Evolutionary conservation across 1,140 invertebrate genomes (phyloP).

Genomic region (Anagrus nilaparvatae): DNA sequence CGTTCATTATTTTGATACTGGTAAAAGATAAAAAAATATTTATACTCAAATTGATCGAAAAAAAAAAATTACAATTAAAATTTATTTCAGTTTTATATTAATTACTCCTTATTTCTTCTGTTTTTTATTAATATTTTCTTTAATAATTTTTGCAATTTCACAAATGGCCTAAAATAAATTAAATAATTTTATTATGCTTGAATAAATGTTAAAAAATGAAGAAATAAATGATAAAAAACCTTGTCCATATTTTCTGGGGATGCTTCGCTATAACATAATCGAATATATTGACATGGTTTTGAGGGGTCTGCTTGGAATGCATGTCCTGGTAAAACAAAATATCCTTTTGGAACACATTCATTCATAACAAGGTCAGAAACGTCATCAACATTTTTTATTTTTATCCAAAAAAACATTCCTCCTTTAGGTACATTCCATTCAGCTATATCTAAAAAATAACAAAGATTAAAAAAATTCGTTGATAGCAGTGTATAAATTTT

Average conservation of each 20-base stretch:
- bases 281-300: constrained; percentile 37
- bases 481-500: no score
- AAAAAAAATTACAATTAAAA: no score
- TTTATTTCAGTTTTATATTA: no score
- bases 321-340: constrained; percentile 44
- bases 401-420: constrained; percentile 54
- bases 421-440: constrained; percentile 46
- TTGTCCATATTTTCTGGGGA: constrained; percentile 41
- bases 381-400: constrained; percentile 38
- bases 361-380: constrained; percentile 40
- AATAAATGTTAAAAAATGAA: no score
- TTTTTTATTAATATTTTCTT: no score
- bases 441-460: constrained; percentile 37
- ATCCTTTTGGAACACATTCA: constrained; percentile 36
- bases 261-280: constrained; percentile 43
- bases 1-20: no score
- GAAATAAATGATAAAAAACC: constrained; percentile 24
- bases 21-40: no score
- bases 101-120: no score
- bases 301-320: constrained; percentile 36
- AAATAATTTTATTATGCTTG: no score
- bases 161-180: no score
- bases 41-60: no score
- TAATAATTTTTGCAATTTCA: no score
- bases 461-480: background rate